A percentile compares a stretch with the other conserved stretches of the same genome.
Evolutionary conservation across 2,888 invertebrate species (phyloP).

Genomic region (Torymus tubicola): DNA sequence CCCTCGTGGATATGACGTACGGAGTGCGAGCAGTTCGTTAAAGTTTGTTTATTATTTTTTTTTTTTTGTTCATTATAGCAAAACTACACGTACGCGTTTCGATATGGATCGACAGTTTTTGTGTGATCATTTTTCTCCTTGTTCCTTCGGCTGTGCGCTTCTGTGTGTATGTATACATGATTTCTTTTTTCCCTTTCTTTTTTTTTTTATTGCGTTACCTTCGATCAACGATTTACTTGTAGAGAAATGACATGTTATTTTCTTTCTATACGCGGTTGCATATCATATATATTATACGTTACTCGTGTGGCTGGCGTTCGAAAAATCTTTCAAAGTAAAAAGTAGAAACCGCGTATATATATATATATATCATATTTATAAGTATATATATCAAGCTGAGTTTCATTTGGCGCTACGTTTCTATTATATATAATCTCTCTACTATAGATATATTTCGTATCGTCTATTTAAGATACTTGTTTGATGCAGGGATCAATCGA

Average conservation of each 20-base stretch:
- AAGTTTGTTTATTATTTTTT: slow-evolving; percentile 13
- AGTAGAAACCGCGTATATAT: not conserved
- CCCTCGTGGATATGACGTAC: slow-evolving; percentile 25
- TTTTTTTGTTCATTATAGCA: slow-evolving; percentile 10
- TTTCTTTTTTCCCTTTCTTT: not conserved
- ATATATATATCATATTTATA: no score
- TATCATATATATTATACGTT: no score
- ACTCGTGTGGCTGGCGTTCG: not conserved
- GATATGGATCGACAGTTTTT: slow-evolving; percentile 45
- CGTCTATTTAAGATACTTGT: no score
- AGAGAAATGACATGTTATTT: not conserved
- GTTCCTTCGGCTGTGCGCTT: slow-evolving; percentile 46
- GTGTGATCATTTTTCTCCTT: slow-evolving; percentile 39
- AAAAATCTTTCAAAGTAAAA: slow-evolving; percentile 30
- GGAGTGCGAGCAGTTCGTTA: slow-evolving; percentile 19
- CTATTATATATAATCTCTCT: no score
- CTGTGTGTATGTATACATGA: slow-evolving; percentile 29
- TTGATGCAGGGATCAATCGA: no score
- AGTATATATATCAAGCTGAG: no score
- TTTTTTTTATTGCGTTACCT: slow-evolving; percentile 17
- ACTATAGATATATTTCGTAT: no score
- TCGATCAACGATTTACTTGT: slow-evolving; percentile 11
- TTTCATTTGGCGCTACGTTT: no score
- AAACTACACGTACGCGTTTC: slow-evolving; percentile 28
- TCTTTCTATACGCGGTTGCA: no score